These are phyloP conservation scores for Garrulus glandarius DNA, from an alignment of 2,797 vertebrate species.

Conservation along the genomic window DNA sequence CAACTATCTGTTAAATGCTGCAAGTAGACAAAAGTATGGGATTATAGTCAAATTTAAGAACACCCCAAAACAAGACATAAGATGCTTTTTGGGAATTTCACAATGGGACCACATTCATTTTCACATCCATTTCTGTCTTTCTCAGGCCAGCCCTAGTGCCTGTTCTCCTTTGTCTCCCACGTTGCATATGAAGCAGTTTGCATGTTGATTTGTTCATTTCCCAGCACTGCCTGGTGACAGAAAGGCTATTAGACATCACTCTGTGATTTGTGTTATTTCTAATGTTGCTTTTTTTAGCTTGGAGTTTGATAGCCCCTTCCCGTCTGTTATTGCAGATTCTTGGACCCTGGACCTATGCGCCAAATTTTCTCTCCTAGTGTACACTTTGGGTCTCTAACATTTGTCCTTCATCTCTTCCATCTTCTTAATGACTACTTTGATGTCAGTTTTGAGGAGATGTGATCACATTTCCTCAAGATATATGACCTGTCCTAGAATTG, in stretches of 20 bases:
- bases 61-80: background rate
- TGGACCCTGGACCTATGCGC: background rate
- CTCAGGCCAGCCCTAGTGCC: background rate
- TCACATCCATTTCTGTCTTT: background rate
- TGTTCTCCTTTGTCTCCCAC: background rate
- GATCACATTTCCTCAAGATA: background rate
- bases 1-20: background rate
- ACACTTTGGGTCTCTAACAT: background rate
- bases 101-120: background rate
- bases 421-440: slow-evolving; percentile 14
- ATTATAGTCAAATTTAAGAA: background rate
- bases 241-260: background rate
- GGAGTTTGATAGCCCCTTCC: background rate
- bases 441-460: slow-evolving; percentile 16
- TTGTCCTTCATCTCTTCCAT: background rate
- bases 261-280: slow-evolving; percentile 13
- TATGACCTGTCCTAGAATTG: background rate
- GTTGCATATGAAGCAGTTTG: background rate
- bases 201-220: background rate
- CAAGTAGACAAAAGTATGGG: background rate
- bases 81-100: background rate
- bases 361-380: background rate
- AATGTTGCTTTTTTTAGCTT: background rate
- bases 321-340: background rate
- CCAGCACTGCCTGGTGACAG: background rate